Evolutionary conservation across 2,113 vertebrate genomes (phyloP).

Genomic region (Pluvialis apricaria): DNA sequence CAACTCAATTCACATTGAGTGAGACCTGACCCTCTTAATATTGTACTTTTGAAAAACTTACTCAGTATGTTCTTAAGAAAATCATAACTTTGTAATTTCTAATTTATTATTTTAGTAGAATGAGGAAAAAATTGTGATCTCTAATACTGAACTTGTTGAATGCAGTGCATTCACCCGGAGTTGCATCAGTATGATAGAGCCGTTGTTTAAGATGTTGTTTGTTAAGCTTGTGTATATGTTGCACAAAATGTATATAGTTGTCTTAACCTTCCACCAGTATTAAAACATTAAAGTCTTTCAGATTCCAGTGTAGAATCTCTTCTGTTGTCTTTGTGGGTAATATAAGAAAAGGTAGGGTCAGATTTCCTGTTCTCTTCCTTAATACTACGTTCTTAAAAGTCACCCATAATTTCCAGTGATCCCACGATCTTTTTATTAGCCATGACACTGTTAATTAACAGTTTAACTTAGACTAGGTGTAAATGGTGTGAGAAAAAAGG

Average conservation of each 20-base stretch:
- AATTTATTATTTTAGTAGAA: conserved; percentile 3
- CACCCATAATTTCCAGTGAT: neutral
- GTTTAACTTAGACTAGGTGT: neutral
- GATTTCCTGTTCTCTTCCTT: neutral
- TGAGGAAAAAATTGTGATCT: neutral
- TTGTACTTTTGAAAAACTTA: neutral
- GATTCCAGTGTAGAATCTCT: neutral
- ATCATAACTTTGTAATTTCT: neutral
- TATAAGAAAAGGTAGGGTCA: neutral
- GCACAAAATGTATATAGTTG: conserved; percentile 7
- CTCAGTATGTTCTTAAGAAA: neutral
- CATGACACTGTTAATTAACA: neutral
- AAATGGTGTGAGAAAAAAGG: neutral
- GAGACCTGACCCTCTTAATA: neutral
- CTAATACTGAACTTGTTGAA: neutral
- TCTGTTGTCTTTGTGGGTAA: neutral
- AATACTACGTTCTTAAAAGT: neutral
- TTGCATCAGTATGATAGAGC: neutral
- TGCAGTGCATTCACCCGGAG: neutral
- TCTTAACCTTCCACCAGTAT: neutral
- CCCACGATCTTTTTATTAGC: neutral
- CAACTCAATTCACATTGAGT: neutral
- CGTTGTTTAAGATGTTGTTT: neutral
- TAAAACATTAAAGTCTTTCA: neutral
- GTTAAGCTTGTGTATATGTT: neutral